A percentile compares a stretch with the other conserved stretches of the same genome.
Conservation (phyloP, 1,140 invertebrate genomes). For the Copidosoma floridanum region DNA sequence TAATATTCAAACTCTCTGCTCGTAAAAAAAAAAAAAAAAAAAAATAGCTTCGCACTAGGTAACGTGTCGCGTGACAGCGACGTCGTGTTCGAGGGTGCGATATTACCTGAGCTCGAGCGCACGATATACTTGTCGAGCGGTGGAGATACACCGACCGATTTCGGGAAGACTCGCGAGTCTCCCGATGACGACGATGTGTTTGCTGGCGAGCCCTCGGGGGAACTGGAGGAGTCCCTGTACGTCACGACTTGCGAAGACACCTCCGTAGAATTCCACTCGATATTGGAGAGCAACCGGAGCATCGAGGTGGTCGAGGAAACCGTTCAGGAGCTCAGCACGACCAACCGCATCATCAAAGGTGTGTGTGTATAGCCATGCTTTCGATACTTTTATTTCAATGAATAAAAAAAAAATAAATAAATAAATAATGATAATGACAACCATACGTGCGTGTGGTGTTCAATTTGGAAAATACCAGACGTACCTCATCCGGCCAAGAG, state of each 20-base stretch:
- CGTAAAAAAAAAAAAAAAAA: too few relatives aligned
- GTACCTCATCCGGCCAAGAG: slow-evolving; percentile 96
- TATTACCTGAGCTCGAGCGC: neutral
- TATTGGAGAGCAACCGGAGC: neutral
- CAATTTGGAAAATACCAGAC: slow-evolving; percentile 56
- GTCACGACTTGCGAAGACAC: too few relatives aligned
- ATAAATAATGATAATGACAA: neutral
- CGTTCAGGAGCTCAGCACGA: neutral
- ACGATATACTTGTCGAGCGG: slow-evolving; percentile 9
- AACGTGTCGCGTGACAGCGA: neutral
- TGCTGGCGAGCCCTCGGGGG: neutral
- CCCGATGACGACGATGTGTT: neutral
- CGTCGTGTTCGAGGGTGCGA: neutral
- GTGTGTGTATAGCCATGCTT: too few relatives aligned
- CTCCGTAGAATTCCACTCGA: too few relatives aligned
- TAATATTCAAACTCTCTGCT: too few relatives aligned
- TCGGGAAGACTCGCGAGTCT: neutral
- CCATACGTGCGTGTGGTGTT: neutral
- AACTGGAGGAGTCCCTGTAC: neutral
- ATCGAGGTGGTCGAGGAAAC: neutral
- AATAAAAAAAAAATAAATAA: neutral
- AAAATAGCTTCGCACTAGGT: too few relatives aligned
- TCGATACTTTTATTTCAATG: too few relatives aligned
- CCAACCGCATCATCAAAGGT: neutral
- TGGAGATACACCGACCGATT: neutral